phyloP scores from a whole-genome alignment of 2,797 vertebrate genomes.

The Helarctos malayanus region DNA sequence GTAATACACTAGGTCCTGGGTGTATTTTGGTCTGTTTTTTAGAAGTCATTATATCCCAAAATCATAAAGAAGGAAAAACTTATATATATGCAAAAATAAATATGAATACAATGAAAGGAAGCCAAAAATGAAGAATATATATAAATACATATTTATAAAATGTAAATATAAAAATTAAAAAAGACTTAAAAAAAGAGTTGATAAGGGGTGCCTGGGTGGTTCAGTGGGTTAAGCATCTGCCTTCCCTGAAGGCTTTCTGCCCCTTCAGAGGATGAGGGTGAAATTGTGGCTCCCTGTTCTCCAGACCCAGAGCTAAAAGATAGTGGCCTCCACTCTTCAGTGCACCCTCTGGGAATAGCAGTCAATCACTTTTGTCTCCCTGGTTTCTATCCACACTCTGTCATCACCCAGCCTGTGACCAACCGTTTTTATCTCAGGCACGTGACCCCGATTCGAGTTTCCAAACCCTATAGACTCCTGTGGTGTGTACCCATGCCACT shows the following conservation, averaged over 20 bases:
- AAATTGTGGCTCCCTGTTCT: not conserved
- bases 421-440: not conserved
- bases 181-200: not conserved
- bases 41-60: not conserved
- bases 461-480: not conserved
- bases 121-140: not conserved
- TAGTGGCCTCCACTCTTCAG: not conserved
- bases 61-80: not conserved
- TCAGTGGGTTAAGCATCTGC: too few relatives aligned
- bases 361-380: not conserved
- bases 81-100: not conserved
- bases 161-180: not conserved
- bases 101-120: not conserved
- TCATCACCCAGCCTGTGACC: not conserved
- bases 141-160: too few relatives aligned
- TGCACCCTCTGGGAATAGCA: not conserved
- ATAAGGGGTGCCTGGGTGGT: too few relatives aligned
- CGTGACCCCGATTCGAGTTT: not conserved
- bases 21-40: not conserved
- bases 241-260: not conserved
- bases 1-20: not conserved
- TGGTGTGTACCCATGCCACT: fast-evolving
- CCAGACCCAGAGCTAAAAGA: not conserved
- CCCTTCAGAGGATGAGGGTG: not conserved
- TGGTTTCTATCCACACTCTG: not conserved